Evolutionary conservation across 1,140 invertebrate genomes (phyloP).

Genomic region (Phenacoccus solenopsis): DNA sequence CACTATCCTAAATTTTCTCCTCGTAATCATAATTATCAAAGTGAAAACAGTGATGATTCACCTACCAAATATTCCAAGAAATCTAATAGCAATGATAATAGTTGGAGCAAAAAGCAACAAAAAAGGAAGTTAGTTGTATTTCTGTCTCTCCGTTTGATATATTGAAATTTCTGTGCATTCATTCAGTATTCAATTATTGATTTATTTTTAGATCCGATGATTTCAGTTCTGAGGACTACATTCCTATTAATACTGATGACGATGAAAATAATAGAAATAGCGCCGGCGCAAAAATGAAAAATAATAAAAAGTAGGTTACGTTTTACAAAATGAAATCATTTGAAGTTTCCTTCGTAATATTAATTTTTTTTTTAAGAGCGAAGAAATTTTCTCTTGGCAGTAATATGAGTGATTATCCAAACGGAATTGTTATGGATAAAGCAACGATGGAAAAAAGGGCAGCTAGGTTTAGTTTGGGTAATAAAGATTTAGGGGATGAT

Average conservation of each 20-base stretch:
- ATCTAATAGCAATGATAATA: not conserved
- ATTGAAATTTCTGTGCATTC: too few species aligned
- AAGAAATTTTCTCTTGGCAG: not conserved
- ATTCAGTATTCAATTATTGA: not conserved
- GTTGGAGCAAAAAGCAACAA: not conserved
- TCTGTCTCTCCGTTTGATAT: too few species aligned
- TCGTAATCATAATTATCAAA: not conserved
- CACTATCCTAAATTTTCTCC: not conserved
- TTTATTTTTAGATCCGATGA: not conserved
- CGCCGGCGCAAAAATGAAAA: not conserved
- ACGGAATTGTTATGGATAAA: slow-evolving; percentile 32
- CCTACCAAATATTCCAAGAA: not conserved
- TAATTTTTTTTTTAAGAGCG: not conserved
- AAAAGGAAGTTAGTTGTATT: too few species aligned
- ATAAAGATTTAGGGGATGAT: slow-evolving; percentile 15
- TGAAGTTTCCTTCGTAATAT: too few species aligned
- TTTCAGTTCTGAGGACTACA: not conserved
- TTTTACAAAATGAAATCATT: too few species aligned
- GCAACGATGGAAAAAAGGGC: slow-evolving; percentile 71
- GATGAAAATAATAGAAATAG: not conserved
- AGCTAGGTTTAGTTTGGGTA: slow-evolving; percentile 53
- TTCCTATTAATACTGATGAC: not conserved
- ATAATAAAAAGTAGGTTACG: not conserved
- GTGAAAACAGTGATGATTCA: not conserved
- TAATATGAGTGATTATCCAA: not conserved